phyloP scores from a whole-genome alignment of 1,140 invertebrate genomes.

The Listronotus bonariensis region DNA sequence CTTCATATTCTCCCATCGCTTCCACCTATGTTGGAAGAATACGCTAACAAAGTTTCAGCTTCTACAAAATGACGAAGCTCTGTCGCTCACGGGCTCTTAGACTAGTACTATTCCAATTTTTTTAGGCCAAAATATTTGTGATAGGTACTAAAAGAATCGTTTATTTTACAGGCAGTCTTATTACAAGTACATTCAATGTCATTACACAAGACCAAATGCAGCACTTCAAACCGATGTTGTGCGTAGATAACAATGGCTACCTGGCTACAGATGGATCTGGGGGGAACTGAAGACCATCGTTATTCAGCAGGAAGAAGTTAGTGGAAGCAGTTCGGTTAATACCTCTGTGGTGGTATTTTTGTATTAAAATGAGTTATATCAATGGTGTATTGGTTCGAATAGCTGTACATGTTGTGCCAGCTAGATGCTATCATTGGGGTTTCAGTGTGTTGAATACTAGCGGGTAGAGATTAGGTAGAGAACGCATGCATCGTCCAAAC shows the following conservation, averaged over 20 bases:
- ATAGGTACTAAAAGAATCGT: not conserved
- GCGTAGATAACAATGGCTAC: constrained; percentile 80
- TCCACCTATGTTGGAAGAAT: too few relatives aligned
- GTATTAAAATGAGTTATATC: constrained; percentile 9
- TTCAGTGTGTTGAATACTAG: too few relatives aligned
- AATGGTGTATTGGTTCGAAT: not conserved
- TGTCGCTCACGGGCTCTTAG: too few relatives aligned
- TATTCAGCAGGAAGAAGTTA: constrained; percentile 63
- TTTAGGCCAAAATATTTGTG: too few relatives aligned
- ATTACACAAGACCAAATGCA: constrained; percentile 82
- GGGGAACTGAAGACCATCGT: constrained; percentile 79
- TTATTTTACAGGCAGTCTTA: constrained; percentile 59
- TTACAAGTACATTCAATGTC: constrained; percentile 81
- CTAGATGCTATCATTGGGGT: too few relatives aligned
- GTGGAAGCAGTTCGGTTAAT: constrained; percentile 36
- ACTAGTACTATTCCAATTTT: too few relatives aligned
- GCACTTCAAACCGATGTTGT: constrained; percentile 81
- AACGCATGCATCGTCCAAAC: too few relatives aligned
- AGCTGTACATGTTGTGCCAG: not conserved
- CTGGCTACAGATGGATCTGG: constrained; percentile 72
- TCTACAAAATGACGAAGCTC: too few relatives aligned
- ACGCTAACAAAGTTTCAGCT: too few relatives aligned
- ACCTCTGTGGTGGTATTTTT: constrained; percentile 39
- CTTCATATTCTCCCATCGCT: too few relatives aligned
- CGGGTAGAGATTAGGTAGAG: too few relatives aligned